Evolutionary conservation across 2,113 vertebrate species (phyloP).

Genomic region (Lampris incognitus): DNA sequence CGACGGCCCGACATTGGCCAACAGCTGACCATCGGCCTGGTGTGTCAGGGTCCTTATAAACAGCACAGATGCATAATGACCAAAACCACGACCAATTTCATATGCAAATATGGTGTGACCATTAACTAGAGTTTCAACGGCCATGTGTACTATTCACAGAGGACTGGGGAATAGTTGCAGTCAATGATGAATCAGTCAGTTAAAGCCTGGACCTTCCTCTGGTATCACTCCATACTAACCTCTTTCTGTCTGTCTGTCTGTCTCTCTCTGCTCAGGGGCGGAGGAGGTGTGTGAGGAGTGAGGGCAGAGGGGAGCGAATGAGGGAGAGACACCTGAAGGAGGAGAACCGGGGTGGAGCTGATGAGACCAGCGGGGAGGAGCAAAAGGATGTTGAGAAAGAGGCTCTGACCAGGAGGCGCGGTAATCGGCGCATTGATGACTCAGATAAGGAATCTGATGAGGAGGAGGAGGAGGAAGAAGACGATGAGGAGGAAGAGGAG

Average conservation of each 20-base stretch:
- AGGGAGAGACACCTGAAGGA: constrained; percentile 70
- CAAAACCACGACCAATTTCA: too few species aligned
- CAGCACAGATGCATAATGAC: too few species aligned
- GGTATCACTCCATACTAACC: too few species aligned
- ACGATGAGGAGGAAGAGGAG: constrained; percentile 85
- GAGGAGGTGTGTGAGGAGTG: constrained; percentile 80
- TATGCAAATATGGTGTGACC: too few species aligned
- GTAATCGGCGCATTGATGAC: constrained; percentile 86
- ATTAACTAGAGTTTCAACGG: too few species aligned
- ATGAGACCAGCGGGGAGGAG: constrained; percentile 84
- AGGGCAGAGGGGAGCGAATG: constrained; percentile 86
- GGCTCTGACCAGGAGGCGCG: constrained; percentile 72
- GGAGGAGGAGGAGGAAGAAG: constrained; percentile 82
- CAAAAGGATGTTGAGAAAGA: constrained; percentile 69
- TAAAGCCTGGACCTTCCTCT: too few species aligned
- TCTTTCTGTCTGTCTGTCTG: neutral
- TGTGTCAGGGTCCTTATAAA: too few species aligned
- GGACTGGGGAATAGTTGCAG: too few species aligned
- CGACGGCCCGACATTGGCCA: too few species aligned
- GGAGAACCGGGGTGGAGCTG: constrained; percentile 76
- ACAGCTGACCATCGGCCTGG: too few species aligned
- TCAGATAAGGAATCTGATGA: constrained; percentile 94
- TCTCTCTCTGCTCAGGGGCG: constrained; percentile 80
- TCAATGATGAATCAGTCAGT: too few species aligned
- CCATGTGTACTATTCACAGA: too few species aligned